Percentiles rank a stretch among this genome's conserved stretches.
These are phyloP conservation scores for Stenodera caucasica DNA, from an alignment of 2,888 invertebrate species.

Conservation along the genomic window DNA sequence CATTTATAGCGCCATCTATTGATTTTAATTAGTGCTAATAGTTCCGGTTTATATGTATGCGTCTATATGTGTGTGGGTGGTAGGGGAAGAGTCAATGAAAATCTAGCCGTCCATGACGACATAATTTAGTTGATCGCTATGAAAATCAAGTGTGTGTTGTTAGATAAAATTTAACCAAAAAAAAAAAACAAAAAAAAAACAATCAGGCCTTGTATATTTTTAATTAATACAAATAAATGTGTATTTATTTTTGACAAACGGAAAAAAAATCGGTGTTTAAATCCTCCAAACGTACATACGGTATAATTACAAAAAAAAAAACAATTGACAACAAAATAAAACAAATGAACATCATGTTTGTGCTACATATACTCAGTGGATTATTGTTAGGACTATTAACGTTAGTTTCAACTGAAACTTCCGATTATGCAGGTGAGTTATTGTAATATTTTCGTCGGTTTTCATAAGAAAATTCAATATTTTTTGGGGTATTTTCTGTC, in stretches of 20 bases:
- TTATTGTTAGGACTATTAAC: slow-evolving; percentile 11
- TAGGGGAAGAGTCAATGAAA: slow-evolving; percentile 29
- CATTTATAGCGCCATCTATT: background rate
- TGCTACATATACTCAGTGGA: slow-evolving; percentile 11
- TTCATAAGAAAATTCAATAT: too few relatives aligned
- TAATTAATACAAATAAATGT: background rate
- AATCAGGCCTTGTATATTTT: slow-evolving; percentile 1
- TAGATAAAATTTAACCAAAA: background rate
- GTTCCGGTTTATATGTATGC: too few relatives aligned
- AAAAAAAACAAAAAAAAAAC: background rate
- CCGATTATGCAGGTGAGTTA: slow-evolving; percentile 24
- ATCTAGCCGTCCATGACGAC: slow-evolving; percentile 33
- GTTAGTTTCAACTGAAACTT: slow-evolving; percentile 18
- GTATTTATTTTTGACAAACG: too few relatives aligned
- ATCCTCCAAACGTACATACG: too few relatives aligned
- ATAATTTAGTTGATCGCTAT: slow-evolving; percentile 29
- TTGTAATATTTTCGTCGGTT: background rate
- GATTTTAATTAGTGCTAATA: too few relatives aligned
- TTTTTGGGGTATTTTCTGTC: too few relatives aligned
- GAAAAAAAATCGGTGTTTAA: too few relatives aligned
- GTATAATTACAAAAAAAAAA: too few relatives aligned
- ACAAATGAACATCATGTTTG: slow-evolving; percentile 11
- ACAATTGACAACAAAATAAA: background rate
- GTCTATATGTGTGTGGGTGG: background rate
- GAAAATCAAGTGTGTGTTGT: slow-evolving; percentile 27